Percentiles rank a stretch among this genome's conserved stretches.
Evolutionary conservation across 2,888 invertebrate genomes (phyloP).

Genomic region (Hofmannophila pseudospretella): DNA sequence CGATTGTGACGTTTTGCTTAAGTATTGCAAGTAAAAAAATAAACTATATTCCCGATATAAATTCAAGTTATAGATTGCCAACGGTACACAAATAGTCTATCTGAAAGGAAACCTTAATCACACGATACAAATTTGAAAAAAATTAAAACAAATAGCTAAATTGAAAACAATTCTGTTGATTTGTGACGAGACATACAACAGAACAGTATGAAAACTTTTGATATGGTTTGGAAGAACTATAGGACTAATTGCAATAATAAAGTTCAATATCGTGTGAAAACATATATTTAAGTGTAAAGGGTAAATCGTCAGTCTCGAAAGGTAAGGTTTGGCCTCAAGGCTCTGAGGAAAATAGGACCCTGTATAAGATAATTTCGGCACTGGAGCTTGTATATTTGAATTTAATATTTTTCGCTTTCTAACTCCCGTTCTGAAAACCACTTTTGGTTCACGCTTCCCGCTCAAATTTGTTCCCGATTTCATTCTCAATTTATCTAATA

Average conservation of each 20-base stretch:
- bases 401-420: slow-evolving; percentile 9
- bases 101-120: slow-evolving; percentile 14
- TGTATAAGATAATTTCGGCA: slow-evolving; percentile 25
- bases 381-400: slow-evolving; percentile 12
- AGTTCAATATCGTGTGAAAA: slow-evolving; percentile 14
- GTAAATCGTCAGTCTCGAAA: slow-evolving; percentile 58
- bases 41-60: too few species aligned
- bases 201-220: slow-evolving; percentile 9
- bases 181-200: slow-evolving; percentile 2
- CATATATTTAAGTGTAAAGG: slow-evolving; percentile 17
- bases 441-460: too few species aligned
- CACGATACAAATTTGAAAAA: slow-evolving; percentile 1
- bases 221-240: slow-evolving; percentile 16
- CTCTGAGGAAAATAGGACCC: slow-evolving; percentile 27
- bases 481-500: too few species aligned
- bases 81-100: slow-evolving; percentile 8
- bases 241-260: slow-evolving; percentile 21
- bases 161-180: slow-evolving; percentile 21
- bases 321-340: slow-evolving; percentile 22
- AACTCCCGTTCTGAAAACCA: slow-evolving; percentile 5
- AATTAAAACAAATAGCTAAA: slow-evolving; percentile 9
- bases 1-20: too few species aligned
- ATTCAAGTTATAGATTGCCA: too few species aligned
- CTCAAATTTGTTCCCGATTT: too few species aligned
- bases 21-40: too few species aligned